Percentiles rank a stretch among this genome's conserved stretches.
Conservation (phyloP, 2,888 invertebrate genomes). For the Orthosia gracilis region DNA sequence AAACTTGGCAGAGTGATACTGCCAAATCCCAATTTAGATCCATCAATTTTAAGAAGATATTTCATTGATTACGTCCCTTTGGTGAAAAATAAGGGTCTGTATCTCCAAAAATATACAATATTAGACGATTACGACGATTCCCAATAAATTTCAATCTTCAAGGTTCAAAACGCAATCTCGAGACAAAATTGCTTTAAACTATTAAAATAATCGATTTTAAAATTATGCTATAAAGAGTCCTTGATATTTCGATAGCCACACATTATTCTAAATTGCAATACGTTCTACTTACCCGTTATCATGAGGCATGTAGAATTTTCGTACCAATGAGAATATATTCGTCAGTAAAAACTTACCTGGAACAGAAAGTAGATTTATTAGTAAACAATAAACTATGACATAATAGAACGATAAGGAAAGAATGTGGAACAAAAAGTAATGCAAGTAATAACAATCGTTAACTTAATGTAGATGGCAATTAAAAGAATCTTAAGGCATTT, state of each 20-base stretch:
- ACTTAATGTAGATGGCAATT: constrained; percentile 14
- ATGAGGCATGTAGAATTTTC: not conserved
- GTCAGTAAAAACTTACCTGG: constrained; percentile 50
- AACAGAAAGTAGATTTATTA: constrained; percentile 38
- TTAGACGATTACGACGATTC: too few species aligned
- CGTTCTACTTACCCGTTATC: constrained; percentile 25
- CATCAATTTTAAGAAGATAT: not conserved
- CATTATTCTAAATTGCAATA: constrained; percentile 8
- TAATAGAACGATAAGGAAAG: not conserved
- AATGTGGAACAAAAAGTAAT: constrained; percentile 15
- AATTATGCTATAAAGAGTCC: not conserved
- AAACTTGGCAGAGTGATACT: not conserved
- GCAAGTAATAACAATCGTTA: constrained; percentile 4
- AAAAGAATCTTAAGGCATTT: constrained; percentile 30
- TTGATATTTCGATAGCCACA: not conserved
- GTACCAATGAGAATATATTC: constrained; percentile 8
- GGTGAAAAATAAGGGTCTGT: not conserved
- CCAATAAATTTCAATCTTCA: not conserved
- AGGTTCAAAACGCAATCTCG: not conserved
- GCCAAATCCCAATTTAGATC: not conserved
- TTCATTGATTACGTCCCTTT: not conserved
- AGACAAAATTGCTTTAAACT: not conserved
- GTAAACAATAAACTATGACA: constrained; percentile 24
- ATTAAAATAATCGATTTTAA: not conserved
- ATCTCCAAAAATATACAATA: not conserved